Evolutionary conservation across 2,888 invertebrate genomes (phyloP), one percentile per base, ranked within the genome.

Genomic region (Onthophagus sagittarius): DNA sequence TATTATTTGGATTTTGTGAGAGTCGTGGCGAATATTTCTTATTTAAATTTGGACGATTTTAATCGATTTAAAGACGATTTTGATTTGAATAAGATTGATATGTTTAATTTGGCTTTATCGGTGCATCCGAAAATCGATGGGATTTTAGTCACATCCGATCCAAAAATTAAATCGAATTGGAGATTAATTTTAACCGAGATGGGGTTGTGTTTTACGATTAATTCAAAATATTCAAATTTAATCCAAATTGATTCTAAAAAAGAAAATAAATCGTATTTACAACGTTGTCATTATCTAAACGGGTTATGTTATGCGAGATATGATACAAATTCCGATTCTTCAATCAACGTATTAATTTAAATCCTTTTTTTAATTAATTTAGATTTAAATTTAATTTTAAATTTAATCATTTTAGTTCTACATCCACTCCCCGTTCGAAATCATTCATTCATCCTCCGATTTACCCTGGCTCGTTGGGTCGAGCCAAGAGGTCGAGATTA

Each of bases 191-290:
- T 92, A 86, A 91, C 92, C 0, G 93, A 93, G 79, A 83, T 87
- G 5, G 93, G 93, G 0, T 85, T 88, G 0, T 93, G 93, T 78
- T 90, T 89, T 80, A 86, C 88, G 2, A 88, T 90, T 33, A 92
- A 92, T 79, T 90, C 91, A 0, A 82, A 88, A 32, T 88, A 90
- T 6, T 78, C 88, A 0, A 79, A 84, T 62, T 86, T 89, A 72
- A 83, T 89, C 7, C 39, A 4, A 53, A 7, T 53, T 9, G 11
- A 53, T 53, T 53, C 1, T 4, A 53, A 53, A 53, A 53, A 53
- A 9, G 39, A 53, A 53, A 4, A 33, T 33, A 33, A 2, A 53
- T 9, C 7, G 1, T 4, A 53, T 53, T 53, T 53, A 53, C 39
- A 53, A 32, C 79, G 80, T 73, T 87, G 86, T 76, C 86, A 86